Evolutionary conservation across 64 coral and sea anemone species (phyloP), one percentile per base, ranked within the genome.

Genomic region (Pachyseris speciosa): DNA sequence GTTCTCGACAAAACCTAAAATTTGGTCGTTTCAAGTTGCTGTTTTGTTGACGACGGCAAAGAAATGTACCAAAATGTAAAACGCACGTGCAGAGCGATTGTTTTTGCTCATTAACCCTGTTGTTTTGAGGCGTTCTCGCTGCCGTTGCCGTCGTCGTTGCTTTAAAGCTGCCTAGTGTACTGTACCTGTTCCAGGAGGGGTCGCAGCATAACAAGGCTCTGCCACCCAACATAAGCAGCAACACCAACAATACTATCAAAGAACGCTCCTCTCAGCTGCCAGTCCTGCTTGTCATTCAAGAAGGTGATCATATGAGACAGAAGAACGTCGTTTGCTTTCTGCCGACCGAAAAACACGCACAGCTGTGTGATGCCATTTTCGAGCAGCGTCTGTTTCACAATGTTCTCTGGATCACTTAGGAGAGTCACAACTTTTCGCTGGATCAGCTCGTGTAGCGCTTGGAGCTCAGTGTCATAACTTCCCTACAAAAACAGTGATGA

Each of bases 231-330:
- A 37, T 98, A 98, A 0, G 96, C 93, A 66, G 96, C 96, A 31
- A 98, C 92, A 6, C 96, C 96, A 51, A 98, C 96, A 72, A 98
- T 98, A 32, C 96, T 98, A 58, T 98, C 96, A 71, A 98, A 98
- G 51, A 98, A 98, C 0, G 93, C 93, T 37, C 93, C 96, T 11
- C 96, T 80, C 12, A 98, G 81, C 41, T 98, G 96, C 96, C 93
- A 98, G 67, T 98, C 96, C 48, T 92, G 89, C 49, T 98, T 98
- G 51, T 98, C 96, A 83, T 98, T 98, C 2, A 98, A 55, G 63
- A 98, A 98, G 7, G 96, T 98, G 30, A 98, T 98, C 96, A 98
- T 98, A 53, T 95, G 96, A 0, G 96, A 98, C 69, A 98, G 36
- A 16, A 98, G 70, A 7, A 98, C 92, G 40, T 98, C 96, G 29